These are phyloP conservation scores for Pogonocichla stellata DNA, from an alignment of 2,113 vertebrate species.

Conservation along the genomic window DNA sequence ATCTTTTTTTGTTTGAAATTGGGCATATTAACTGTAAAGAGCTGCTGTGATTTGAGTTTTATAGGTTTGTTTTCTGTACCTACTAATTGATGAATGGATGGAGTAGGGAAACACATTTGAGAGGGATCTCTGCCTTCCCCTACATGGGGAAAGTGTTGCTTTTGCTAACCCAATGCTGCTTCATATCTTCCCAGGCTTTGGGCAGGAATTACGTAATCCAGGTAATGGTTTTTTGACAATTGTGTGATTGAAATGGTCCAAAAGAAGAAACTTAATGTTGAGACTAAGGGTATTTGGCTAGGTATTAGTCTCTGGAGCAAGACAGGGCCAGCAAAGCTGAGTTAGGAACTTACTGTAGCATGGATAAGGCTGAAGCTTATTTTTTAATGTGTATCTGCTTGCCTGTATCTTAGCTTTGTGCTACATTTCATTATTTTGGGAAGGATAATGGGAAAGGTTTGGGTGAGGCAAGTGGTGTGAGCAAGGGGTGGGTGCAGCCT, in stretches of 20 bases:
- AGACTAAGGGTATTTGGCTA: neutral
- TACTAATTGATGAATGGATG: neutral
- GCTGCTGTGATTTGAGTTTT: neutral
- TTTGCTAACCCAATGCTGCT: neutral
- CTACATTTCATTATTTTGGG: neutral
- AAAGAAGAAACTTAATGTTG: neutral
- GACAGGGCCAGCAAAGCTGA: neutral
- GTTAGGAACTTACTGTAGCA: neutral
- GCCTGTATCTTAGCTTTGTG: neutral
- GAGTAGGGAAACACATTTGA: neutral
- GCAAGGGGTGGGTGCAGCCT: neutral
- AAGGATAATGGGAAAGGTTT: neutral
- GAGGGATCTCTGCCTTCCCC: neutral
- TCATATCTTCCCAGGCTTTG: neutral
- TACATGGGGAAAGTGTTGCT: fast-evolving
- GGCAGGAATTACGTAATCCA: neutral
- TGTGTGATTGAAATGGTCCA: neutral
- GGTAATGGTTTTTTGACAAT: neutral
- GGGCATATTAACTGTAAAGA: neutral
- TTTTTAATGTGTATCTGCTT: neutral
- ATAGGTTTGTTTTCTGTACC: neutral
- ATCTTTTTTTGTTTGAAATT: conserved; percentile 53
- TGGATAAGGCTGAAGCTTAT: neutral
- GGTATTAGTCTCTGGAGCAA: neutral
- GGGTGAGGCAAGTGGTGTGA: neutral